A percentile compares a stretch with the other conserved stretches of the same genome.
These are phyloP conservation scores for Epinephelus malabaricus DNA, from an alignment of 2,797 vertebrate genomes.

Conservation along the genomic window DNA sequence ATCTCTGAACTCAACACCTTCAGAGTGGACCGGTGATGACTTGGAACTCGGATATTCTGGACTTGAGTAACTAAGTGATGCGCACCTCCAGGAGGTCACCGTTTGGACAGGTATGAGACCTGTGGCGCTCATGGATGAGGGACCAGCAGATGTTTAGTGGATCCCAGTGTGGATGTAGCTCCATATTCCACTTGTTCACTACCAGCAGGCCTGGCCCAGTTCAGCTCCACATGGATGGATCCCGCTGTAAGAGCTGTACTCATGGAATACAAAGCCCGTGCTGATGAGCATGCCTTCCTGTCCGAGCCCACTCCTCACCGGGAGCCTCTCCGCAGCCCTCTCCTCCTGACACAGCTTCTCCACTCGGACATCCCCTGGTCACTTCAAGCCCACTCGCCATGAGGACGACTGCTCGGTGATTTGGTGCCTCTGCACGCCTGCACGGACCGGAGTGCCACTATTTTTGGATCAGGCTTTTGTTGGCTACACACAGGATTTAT, in stretches of 20 bases:
- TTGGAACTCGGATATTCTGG: neutral
- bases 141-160: constrained; percentile 43
- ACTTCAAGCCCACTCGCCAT: constrained; percentile 55
- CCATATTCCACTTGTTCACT: neutral
- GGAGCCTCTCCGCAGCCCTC: constrained; percentile 46
- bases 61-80: constrained; percentile 50
- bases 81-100: constrained; percentile 63
- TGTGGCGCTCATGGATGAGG: constrained; percentile 75
- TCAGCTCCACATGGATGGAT: constrained; percentile 70
- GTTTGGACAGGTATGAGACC: constrained; percentile 82
- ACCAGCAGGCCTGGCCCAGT: constrained; percentile 59
- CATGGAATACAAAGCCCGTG: constrained; percentile 72
- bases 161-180: constrained; percentile 34
- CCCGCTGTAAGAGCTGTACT: constrained; percentile 62
- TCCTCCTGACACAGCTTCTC: constrained; percentile 62
- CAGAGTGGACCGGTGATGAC: constrained; percentile 18
- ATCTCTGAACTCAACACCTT: neutral
- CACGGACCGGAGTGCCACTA: constrained; percentile 18
- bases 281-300: constrained; percentile 80
- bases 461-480: constrained; percentile 43
- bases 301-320: constrained; percentile 58
- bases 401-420: constrained; percentile 71
- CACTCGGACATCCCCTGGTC: constrained; percentile 62
- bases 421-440: constrained; percentile 40
- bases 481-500: constrained; percentile 46